Conservation (phyloP, 2,113 vertebrate genomes). For the Dascyllus trimaculatus region DNA sequence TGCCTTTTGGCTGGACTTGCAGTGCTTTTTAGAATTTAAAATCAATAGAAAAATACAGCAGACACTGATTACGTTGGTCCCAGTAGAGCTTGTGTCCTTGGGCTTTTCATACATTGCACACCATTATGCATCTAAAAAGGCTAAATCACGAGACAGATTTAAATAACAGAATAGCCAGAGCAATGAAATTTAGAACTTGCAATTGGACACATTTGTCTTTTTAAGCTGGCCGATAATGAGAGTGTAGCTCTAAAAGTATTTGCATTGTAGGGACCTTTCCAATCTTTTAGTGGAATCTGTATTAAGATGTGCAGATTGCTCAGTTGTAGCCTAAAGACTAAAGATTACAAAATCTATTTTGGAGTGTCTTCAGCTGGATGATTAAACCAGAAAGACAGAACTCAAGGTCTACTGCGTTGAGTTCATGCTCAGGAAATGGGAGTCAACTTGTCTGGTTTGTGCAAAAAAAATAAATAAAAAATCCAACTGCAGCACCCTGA, state of each 20-base stretch:
- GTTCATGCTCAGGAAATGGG: too few species aligned
- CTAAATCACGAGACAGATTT: constrained; percentile 32
- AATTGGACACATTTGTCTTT: constrained; percentile 8
- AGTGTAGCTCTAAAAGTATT: background rate
- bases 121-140: constrained; percentile 39
- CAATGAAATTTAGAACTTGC: constrained; percentile 23
- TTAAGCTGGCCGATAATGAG: background rate
- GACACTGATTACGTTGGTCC: constrained; percentile 60
- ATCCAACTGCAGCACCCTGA: background rate
- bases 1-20: constrained; percentile 46
- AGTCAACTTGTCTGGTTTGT: too few species aligned
- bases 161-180: constrained; percentile 22
- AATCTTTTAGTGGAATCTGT: background rate
- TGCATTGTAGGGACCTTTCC: background rate
- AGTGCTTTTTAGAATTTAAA: constrained; percentile 45
- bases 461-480: too few species aligned
- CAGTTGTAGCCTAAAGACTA: background rate
- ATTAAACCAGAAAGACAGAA: background rate
- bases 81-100: constrained; percentile 62
- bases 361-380: background rate
- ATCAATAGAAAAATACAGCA: constrained; percentile 55
- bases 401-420: background rate
- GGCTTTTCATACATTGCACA: constrained; percentile 47
- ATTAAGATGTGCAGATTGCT: background rate
- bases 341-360: background rate